These are phyloP conservation scores for Globia sparganii DNA, from an alignment of 2,888 invertebrate species.

Conservation along the genomic window DNA sequence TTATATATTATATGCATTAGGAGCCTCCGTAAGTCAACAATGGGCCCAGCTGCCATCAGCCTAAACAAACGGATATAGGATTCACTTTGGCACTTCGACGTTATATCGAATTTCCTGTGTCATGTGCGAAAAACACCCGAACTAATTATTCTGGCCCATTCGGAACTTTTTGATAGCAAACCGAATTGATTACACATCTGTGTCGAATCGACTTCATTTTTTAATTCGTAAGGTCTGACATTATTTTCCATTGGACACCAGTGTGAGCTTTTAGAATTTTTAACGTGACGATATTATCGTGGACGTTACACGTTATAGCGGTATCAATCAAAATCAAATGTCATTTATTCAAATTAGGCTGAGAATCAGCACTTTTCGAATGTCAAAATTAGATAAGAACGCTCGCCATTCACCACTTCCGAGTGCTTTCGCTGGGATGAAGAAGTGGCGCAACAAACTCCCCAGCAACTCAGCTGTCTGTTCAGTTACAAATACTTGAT, in stretches of 20 bases:
- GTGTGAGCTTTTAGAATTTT: too few species aligned
- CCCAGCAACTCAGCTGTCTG: not conserved
- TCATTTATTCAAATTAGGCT: not conserved
- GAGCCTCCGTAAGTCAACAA: slow-evolving; percentile 37
- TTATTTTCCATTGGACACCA: not conserved
- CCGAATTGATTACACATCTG: slow-evolving; percentile 17
- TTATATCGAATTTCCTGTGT: slow-evolving; percentile 54
- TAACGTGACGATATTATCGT: too few species aligned
- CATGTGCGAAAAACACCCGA: slow-evolving; percentile 47
- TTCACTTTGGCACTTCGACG: slow-evolving; percentile 57
- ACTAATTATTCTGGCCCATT: slow-evolving; percentile 10
- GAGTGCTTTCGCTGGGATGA: not conserved
- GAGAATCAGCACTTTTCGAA: too few species aligned
- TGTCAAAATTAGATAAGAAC: too few species aligned
- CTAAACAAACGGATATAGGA: slow-evolving; percentile 61
- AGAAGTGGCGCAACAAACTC: not conserved
- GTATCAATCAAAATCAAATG: not conserved
- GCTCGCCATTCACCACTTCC: too few species aligned
- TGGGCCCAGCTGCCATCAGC: slow-evolving; percentile 53
- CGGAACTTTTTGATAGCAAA: slow-evolving; percentile 16
- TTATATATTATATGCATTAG: slow-evolving; percentile 39
- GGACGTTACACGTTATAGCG: not conserved
- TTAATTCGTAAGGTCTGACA: not conserved
- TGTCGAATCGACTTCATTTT: slow-evolving; percentile 10
- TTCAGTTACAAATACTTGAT: not conserved